Base-by-base conservation (phyloP, 2,888 invertebrate species). In the Nephrocerus scutellatus region DNA sequence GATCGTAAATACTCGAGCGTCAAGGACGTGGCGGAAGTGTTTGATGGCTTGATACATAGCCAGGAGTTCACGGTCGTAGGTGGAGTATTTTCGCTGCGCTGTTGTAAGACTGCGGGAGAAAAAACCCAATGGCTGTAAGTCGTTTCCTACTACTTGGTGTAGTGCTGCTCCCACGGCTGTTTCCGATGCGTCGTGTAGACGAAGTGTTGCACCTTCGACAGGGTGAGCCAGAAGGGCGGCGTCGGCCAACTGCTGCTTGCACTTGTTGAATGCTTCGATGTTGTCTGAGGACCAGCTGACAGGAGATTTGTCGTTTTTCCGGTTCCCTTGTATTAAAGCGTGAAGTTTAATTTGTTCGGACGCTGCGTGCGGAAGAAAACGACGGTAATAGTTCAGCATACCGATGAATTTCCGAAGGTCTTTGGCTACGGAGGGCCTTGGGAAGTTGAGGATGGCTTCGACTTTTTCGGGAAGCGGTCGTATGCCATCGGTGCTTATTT, bases 11-110 rank as follows among this genome's bases (percentile, higher is more conserved):
- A 56, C 14, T 21, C 56, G 45, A 1, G 58, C 63, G 49, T 70
- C 69, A 0, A 70, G 29, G 49, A 62, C 54, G 21, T 61, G 51
- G 6, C 57, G 46, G 45, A 66, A 67, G 39, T 62, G 48, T 34
- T 54, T 53, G 1, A 68, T 49, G 1, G 59, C 57, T 32, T 51
- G 44, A 36, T 62, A 68, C 2, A 64, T 60, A 0, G 60, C 63
- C 5, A 66, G 46, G 0, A 69, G 51, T 46, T 66, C 63, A 5
- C 63, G 29, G 36, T 70, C 65, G 41, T 66, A 68, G 16, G 56
- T 56, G 12, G 61, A 58, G 31, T 66, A 69, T 6, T 60, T 63
- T n/a, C 22, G 31, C 41, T 70, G 57, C 0, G 60, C 39, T 5
- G 51, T 38, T 14, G 40, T 53, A 1, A 68, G 45, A 24, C 60